Base-by-base conservation (phyloP, 2,113 vertebrate species). In the Numenius arquata region DNA sequence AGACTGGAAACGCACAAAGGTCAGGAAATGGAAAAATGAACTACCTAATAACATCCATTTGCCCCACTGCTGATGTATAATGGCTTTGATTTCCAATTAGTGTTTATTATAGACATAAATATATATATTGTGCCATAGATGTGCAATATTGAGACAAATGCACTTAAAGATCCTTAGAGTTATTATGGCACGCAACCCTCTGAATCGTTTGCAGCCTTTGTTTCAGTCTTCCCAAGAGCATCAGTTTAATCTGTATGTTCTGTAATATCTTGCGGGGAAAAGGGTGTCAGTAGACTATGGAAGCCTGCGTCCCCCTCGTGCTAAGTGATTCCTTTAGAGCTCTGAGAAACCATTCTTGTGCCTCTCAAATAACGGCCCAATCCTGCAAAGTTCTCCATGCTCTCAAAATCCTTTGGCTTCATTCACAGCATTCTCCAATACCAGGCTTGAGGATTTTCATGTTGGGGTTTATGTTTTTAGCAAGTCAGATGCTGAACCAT, bases 1-100 rank as follows among this genome's bases (percentile, higher is more conserved):
- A 29, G 40, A 58, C 80, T 93, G 63, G 58, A 92, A 91, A 41
- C 0, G 1, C 18, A 30, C 66, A 85, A 58, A 89, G 92, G 84
- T 95, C 74, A 76, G 80, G 80, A 95, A 89, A 91, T 89, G 80
- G 84, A 66, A 85, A 90, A 89, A 85, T 34, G 22, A 85, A 47
- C 80, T 72, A 25, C 70, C 53, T 92, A 27, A 56, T 90, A 87
- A 55, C 30, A 34, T 79, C 89, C 48, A 73, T 88, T 95, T 96
- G 20, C 67, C 32, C 53, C 2, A 0, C 12, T 93, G 45, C 36
- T 83, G 40, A 29, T 67, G 48, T 41, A 27, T 78, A 92, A 92
- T 75, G 74, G 53, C 74, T 96, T 87, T 92, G 77, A 95, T 89
- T 80, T 96, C 72, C 12, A 0, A 62, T 94, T 93, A 90, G 63